These are phyloP conservation scores for Globodera ellingtonae DNA, from an alignment of 1,140 invertebrate species.

Conservation along the genomic window DNA sequence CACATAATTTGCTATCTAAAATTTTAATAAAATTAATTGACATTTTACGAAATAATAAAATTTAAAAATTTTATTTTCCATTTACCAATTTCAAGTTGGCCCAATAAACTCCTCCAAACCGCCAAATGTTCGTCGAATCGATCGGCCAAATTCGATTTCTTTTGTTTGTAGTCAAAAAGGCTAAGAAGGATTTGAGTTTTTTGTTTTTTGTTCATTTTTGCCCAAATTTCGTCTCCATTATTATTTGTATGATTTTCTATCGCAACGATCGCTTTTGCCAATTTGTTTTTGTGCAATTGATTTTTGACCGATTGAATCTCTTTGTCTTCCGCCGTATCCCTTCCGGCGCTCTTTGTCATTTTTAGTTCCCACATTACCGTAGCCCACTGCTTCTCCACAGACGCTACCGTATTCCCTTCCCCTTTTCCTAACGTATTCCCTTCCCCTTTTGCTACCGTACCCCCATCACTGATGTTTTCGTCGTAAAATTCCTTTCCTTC, in stretches of 20 bases:
- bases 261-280: not conserved
- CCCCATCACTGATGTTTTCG: not conserved
- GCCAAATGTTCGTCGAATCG: not conserved
- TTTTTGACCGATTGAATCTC: not conserved
- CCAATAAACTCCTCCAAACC: not conserved
- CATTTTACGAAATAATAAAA: not conserved
- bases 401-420: not conserved
- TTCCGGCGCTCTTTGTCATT: not conserved
- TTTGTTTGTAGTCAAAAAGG: not conserved
- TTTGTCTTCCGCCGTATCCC: not conserved
- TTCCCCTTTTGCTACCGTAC: not conserved
- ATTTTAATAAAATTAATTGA: not conserved
- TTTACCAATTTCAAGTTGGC: not conserved
- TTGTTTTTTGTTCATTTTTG: not conserved
- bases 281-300: not conserved
- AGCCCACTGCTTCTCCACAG: not conserved
- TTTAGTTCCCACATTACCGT: not conserved
- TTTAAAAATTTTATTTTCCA: not conserved
- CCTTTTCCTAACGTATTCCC: not conserved
- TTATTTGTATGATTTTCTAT: not conserved
- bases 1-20: not conserved
- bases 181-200: not conserved
- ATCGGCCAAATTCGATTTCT: not conserved
- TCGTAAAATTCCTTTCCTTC: not conserved
- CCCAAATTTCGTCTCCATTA: not conserved